A percentile compares a stretch with the other conserved stretches of the same genome.
phyloP scores from a whole-genome alignment of 2,113 vertebrate genomes.

The Amblyopsis rosae region DNA sequence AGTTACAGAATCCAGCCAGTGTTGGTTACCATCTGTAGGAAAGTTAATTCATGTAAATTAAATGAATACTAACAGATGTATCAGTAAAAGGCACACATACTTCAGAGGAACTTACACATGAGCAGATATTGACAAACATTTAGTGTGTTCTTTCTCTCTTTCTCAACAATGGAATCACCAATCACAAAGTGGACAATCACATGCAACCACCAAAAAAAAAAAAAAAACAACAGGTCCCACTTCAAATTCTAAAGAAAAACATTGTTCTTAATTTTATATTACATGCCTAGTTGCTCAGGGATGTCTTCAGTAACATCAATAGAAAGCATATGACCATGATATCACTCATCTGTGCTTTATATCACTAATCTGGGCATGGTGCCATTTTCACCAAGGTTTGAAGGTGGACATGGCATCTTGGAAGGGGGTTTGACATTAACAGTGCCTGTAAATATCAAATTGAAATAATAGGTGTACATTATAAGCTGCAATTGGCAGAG shows the following conservation, averaged over 20 bases:
- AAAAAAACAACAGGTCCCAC: conserved; percentile 33
- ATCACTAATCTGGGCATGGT: not conserved
- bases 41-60: conserved; percentile 25
- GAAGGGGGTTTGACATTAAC: not conserved
- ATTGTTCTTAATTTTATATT: conserved; percentile 30
- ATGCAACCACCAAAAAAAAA: conserved; percentile 52
- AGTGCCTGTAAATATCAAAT: conserved; percentile 27
- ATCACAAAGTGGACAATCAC: conserved; percentile 55
- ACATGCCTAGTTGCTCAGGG: not conserved
- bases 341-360: conserved; percentile 8
- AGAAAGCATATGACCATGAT: conserved; percentile 7
- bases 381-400: conserved; percentile 21
- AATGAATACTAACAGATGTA: conserved; percentile 34
- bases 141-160: conserved; percentile 24
- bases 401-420: conserved; percentile 17
- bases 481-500: conserved; percentile 32
- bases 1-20: conserved; percentile 54
- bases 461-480: conserved; percentile 30
- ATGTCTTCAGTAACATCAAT: conserved; percentile 15
- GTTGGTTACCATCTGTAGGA: conserved; percentile 28
- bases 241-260: conserved; percentile 14
- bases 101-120: conserved; percentile 42
- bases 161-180: conserved; percentile 42
- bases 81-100: conserved; percentile 66
- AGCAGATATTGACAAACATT: conserved; percentile 21